These are phyloP conservation scores for Aphidius colemani DNA, from an alignment of 2,888 invertebrate species.

Conservation along the genomic window DNA sequence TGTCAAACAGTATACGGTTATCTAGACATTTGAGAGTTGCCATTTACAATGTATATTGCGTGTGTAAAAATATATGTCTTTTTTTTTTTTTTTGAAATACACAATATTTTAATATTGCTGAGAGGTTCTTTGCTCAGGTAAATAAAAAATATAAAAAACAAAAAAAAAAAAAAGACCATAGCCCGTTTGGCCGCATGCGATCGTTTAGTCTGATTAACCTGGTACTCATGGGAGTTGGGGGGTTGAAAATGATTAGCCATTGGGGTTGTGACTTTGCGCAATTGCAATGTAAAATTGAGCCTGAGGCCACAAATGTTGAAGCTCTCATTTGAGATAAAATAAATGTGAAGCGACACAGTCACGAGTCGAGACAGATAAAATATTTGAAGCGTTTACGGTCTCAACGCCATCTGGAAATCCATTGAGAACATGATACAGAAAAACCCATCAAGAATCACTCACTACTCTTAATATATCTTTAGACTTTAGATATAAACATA, in stretches of 20 bases:
- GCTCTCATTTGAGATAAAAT: no score
- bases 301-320: not conserved
- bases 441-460: no score
- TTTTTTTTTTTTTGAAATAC: not conserved
- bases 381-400: no score
- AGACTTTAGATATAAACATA: no score
- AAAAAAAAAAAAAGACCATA: not conserved
- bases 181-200: not conserved
- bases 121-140: not conserved
- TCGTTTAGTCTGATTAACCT: slow-evolving; percentile 10
- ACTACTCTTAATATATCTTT: no score
- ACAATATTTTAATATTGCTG: slow-evolving; percentile 1
- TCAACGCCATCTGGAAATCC: no score
- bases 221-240: not conserved
- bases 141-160: not conserved
- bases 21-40: no score
- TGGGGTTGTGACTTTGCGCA: slow-evolving; percentile 1
- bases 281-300: not conserved
- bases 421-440: not conserved
- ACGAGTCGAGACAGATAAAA: no score
- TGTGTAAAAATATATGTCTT: not conserved
- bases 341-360: no score
- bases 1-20: no score
- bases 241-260: not conserved
- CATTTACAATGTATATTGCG: slow-evolving; percentile 1